phyloP scores from a whole-genome alignment of 2,113 vertebrate genomes.

The Aegypius monachus region DNA sequence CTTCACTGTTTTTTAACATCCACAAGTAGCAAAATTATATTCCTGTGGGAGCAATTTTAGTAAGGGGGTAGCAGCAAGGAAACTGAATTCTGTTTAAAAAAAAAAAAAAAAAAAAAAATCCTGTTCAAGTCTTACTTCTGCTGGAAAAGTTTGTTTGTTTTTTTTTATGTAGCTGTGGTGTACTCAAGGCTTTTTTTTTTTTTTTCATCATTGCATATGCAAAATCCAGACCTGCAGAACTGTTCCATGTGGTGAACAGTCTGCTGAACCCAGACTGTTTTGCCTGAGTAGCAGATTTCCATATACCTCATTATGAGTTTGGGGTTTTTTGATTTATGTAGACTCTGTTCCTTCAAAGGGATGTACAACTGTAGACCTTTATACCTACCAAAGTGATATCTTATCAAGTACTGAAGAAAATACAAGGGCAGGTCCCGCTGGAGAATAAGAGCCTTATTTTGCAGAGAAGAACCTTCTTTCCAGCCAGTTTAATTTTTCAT shows the following conservation, averaged over 20 bases:
- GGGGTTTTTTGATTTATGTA: conserved; percentile 12
- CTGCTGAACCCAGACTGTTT: conserved; percentile 62
- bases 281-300: conserved; percentile 61
- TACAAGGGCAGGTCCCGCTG: neutral
- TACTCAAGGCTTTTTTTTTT: neutral
- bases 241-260: conserved; percentile 60
- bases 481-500: neutral
- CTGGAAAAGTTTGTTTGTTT: conserved; percentile 28
- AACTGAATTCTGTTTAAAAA: neutral
- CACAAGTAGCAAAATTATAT: neutral
- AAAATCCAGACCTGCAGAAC: conserved; percentile 51
- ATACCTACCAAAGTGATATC: neutral
- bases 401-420: neutral
- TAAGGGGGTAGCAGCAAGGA: neutral
- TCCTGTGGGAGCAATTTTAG: neutral
- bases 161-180: neutral
- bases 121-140: neutral
- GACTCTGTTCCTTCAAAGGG: conserved; percentile 32
- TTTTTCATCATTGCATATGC: conserved; percentile 13
- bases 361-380: neutral
- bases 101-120: neutral
- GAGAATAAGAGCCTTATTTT: neutral
- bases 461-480: neutral
- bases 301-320: conserved; percentile 36
- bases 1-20: neutral